Base-by-base conservation (phyloP, 92 coral and sea anemone species). In the Actinernus sp. region DNA sequence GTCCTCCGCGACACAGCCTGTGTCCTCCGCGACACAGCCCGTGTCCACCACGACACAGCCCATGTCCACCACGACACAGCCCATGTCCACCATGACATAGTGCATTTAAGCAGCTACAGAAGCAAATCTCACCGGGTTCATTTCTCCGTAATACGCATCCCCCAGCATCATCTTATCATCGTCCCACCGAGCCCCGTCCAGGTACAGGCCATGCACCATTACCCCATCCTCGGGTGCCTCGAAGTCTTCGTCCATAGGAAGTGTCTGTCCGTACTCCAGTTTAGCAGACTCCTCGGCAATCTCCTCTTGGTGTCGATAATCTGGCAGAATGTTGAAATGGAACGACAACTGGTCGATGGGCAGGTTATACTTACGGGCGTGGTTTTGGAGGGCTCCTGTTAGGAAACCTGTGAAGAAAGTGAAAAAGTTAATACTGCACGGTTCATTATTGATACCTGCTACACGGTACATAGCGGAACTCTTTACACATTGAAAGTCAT, bases 311-410 rank as follows among this genome's bases (percentile, higher is more conserved):
- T 84, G 79, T 26, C 99, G 97, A 63, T 91, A 95, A 26, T 68
- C 72, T 2, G 92, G 79, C 55, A 74, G 78, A n/a, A 95, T 86
- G 62, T 86, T 95, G 69, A 63, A 95, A 79, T 76, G 86, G 81
- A 95, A 95, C 22, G 99, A 91, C 43, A 95, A 88, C 76, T 95
- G 97, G 74, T 95, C 99, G 54, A 95, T 95, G 17, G 99, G 99
- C 18, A 63, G 92, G 74, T 95, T 95, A 90, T 95, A 95, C 68
- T 95, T 95, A 24, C 99, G 95, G 58, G 99, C 97, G 88, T 95
- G 99, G 77, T 95, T 95, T 58, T 95, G 99, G 6, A 95, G 79
- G 1, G 99, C 80, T 11, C 99, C 99, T 18, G 99, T 95, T 21
- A 95, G 74, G 73, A 95, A 95, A 61, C 99, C 99, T 95, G 75